Evolutionary conservation across 2,113 vertebrate genomes (phyloP).

Genomic region (Sisor rabdophorus): DNA sequence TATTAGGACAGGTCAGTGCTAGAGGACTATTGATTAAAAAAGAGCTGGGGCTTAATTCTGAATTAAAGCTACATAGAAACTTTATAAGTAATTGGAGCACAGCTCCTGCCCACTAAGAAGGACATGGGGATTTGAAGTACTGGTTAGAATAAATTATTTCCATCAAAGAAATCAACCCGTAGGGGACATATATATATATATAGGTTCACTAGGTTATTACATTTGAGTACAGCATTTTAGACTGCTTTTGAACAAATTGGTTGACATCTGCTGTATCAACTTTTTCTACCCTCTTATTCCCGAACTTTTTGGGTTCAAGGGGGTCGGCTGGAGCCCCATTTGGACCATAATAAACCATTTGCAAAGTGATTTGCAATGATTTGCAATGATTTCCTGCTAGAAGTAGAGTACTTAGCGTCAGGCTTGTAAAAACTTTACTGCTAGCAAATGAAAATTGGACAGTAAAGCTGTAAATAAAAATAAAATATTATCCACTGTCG

Average conservation of each 20-base stretch:
- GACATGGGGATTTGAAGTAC: slow-evolving; percentile 40
- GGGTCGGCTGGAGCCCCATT: too few species aligned
- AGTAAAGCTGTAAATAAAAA: slow-evolving; percentile 18
- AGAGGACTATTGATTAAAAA: slow-evolving; percentile 54
- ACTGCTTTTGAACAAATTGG: too few species aligned
- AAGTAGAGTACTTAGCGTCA: slow-evolving; percentile 4
- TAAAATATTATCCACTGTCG: slow-evolving; percentile 14
- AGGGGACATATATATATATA: too few species aligned
- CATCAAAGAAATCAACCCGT: slow-evolving; percentile 41
- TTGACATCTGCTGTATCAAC: too few species aligned
- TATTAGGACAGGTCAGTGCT: slow-evolving; percentile 37
- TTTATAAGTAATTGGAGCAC: slow-evolving; percentile 53
- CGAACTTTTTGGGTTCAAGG: too few species aligned
- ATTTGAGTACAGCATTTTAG: too few species aligned
- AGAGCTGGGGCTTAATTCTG: slow-evolving; percentile 44
- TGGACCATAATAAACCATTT: not conserved
- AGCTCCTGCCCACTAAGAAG: slow-evolving; percentile 43
- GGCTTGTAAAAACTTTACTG: slow-evolving; percentile 25
- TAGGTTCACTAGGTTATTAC: too few species aligned
- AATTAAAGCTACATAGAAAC: slow-evolving; percentile 41
- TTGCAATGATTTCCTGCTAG: slow-evolving; percentile 17
- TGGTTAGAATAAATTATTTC: slow-evolving; percentile 51
- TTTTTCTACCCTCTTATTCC: too few species aligned
- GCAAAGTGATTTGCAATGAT: too few species aligned
- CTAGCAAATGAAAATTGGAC: slow-evolving; percentile 16